Evolutionary conservation across 2,888 invertebrate genomes (phyloP), one percentile per base, ranked within the genome.

Genomic region (Patella caerulea): DNA sequence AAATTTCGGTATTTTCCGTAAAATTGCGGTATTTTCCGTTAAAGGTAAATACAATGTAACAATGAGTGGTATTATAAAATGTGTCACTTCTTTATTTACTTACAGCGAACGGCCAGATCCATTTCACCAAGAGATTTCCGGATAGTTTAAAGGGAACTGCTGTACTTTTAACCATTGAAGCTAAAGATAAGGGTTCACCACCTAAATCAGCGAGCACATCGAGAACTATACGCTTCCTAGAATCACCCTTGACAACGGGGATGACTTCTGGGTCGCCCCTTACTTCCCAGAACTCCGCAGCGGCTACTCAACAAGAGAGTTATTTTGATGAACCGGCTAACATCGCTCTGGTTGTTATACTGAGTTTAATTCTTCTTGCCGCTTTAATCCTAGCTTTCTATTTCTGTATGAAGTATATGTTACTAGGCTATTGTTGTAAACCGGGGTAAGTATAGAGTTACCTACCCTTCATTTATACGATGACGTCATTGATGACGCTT

Each of bases 271-370:
- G 3, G 14, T 24, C 11, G 12, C 11, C 65, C 1, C 65, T 65
- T 24, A 14, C 65, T 17, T 24, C 11, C 12, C 65, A 65, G 14
- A 45, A 45, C 9, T 45, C 45, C 7, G 45, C 45, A 7, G 45
- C 45, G 45, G 7, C 45, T 45, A 45, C 45, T 9, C 65, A 19
- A 2, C 19, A 65, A 9, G 3, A 65, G 24, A 15, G 65, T 4
- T 65, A 65, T 65, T 65, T 65, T 65, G 65, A 65, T 7, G 65
- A 65, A 19, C 65, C 65, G 19, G 65, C 65, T 2, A 65, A 65
- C 14, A 65, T 65, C 15, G 65, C 65, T 24, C 11, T 65, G 65
- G 65, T 65, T 11, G 65, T 24, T 4, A 24, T 65, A 2, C 19
- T 65, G 19, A 14, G 65, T 12, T 19, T 65, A 12, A 19, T 65